Evolutionary conservation across 92 coral and sea anemone species (phyloP).

Genomic region (Plumapathes pennacea): DNA sequence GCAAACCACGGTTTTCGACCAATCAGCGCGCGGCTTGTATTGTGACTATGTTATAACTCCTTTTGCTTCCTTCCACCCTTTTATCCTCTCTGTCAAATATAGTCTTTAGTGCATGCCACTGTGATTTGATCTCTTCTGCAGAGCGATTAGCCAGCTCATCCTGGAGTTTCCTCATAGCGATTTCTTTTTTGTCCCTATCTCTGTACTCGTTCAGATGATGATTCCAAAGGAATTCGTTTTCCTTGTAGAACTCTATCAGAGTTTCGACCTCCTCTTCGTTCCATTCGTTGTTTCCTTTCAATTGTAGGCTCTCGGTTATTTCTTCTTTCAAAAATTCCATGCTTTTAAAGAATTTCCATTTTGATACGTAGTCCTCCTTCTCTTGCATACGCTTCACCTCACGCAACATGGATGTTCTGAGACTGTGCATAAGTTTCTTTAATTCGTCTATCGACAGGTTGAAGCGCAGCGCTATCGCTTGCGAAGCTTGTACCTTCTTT

Average conservation of each 20-base stretch:
- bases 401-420: slow-evolving; percentile 41
- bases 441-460: slow-evolving; percentile 20
- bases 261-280: slow-evolving; percentile 34
- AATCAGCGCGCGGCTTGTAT: too few species aligned
- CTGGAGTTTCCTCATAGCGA: slow-evolving; percentile 20
- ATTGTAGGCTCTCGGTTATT: slow-evolving; percentile 14
- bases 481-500: slow-evolving; percentile 27
- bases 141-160: slow-evolving; percentile 36
- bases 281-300: slow-evolving; percentile 27
- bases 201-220: slow-evolving; percentile 34
- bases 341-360: slow-evolving; percentile 31
- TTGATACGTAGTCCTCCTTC: slow-evolving; percentile 11
- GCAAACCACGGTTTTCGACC: too few species aligned
- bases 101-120: slow-evolving; percentile 48
- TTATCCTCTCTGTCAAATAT: slow-evolving; percentile 41
- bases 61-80: slow-evolving; percentile 46
- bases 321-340: slow-evolving; percentile 37
- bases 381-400: slow-evolving; percentile 28
- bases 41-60: too few species aligned
- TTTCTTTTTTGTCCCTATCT: slow-evolving; percentile 20
- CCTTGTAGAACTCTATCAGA: slow-evolving; percentile 38
- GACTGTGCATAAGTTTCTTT: slow-evolving; percentile 36
- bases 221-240: slow-evolving; percentile 48
- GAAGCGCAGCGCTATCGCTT: too few species aligned
- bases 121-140: slow-evolving; percentile 35